These are phyloP conservation scores for Cheilosia vulpina DNA, from an alignment of 2,888 invertebrate genomes.

Conservation along the genomic window DNA sequence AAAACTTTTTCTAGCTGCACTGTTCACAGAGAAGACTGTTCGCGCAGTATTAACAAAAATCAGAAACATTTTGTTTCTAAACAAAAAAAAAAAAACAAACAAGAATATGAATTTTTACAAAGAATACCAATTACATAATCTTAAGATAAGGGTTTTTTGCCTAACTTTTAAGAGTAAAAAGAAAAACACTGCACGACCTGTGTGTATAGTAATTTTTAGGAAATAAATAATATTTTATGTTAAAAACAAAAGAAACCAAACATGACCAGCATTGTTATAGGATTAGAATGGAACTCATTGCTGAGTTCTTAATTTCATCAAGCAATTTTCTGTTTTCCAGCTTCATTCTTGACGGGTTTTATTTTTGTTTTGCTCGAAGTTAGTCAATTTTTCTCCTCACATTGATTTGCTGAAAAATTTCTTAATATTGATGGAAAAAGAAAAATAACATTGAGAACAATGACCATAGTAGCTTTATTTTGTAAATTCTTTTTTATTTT, in stretches of 20 bases:
- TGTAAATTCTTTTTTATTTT: slow-evolving; percentile 73
- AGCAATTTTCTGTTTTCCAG: background rate
- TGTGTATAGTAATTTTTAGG: slow-evolving; percentile 37
- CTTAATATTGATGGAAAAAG: slow-evolving; percentile 21
- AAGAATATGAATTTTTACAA: slow-evolving; percentile 69
- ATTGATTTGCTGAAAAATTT: slow-evolving; percentile 34
- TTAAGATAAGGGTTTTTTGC: slow-evolving; percentile 74
- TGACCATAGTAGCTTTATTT: slow-evolving; percentile 66
- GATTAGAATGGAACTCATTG: slow-evolving; percentile 15
- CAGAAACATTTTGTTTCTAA: slow-evolving; percentile 53
- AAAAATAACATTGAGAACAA: slow-evolving; percentile 34
- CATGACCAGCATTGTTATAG: slow-evolving; percentile 52
- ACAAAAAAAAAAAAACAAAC: slow-evolving; percentile 21
- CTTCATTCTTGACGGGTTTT: background rate
- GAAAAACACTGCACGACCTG: slow-evolving; percentile 3
- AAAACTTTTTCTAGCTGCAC: slow-evolving; percentile 79
- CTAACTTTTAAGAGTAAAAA: slow-evolving; percentile 53
- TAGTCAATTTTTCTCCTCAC: background rate
- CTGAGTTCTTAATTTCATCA: background rate
- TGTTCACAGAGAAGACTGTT: slow-evolving; percentile 80
- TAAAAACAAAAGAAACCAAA: slow-evolving; percentile 26
- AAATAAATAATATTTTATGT: slow-evolving; percentile 49
- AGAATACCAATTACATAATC: slow-evolving; percentile 75
- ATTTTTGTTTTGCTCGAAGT: slow-evolving; percentile 3
- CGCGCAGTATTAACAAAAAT: slow-evolving; percentile 79